Evolutionary conservation across 1,140 invertebrate species (phyloP), one percentile per base, ranked within the genome.

Genomic region (Drosophila sucinea): DNA sequence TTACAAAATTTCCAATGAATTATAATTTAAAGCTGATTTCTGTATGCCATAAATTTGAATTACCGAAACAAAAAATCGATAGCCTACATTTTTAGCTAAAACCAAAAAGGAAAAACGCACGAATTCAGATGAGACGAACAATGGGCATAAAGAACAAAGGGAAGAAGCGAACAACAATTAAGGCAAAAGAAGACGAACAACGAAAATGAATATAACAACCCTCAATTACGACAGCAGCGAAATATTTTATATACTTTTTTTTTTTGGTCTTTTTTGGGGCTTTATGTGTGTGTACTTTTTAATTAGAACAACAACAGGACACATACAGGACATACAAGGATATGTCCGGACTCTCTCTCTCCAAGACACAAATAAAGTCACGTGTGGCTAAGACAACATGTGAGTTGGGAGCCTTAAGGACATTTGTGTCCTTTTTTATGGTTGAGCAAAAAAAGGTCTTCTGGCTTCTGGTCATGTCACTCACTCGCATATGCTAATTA

Each of bases 401-500:
- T 81, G 63, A 71, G 67, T n/a, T 55, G 40, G 11, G 33, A 40
- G 62, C 62, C 51, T 27, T 10, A 8, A 54, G 67, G 33, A 68
- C 35, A 35, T 58, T 60, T 73, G 44, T 41, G 51, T 60, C 47
- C 61, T 65, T 67, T 60, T n/a, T 25, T 65, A 54, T 60, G 40
- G 11, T 63, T 61, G 51, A 27, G 30, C 30, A 1, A 6, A 33
- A 56, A 70, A 77, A 70, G 71, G 70, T 35, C 29, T 38, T 38
- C 10, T 8, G 54, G 29, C 35, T 60, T 71, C 55, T 69, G 76
- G 78, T 74, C 80, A 90, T 72, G 81, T 72, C 84, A 89, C 69
- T 72, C 84, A 89, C 64, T 70, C 66, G 74, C 84, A 89, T 89
- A 89, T 89, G 84, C 84, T 89, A 89, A 89, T 89, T 89, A 89